phyloP scores from a whole-genome alignment of 2,888 invertebrate genomes.

The Imbricaverruca yamaguchii region DNA sequence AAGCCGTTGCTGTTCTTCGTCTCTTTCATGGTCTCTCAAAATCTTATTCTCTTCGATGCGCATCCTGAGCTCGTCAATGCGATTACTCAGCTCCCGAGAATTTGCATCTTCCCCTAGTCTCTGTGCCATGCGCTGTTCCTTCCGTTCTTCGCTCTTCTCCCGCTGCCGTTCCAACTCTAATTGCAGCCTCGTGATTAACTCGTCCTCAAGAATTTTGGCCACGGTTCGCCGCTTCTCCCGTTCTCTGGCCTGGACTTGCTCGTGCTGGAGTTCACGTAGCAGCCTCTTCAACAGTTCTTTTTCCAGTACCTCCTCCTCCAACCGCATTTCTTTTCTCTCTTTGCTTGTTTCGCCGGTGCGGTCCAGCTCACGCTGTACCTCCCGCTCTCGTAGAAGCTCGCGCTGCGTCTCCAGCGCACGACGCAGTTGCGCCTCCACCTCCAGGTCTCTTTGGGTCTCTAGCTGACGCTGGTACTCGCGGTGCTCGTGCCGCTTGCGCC shows the following conservation, averaged over 20 bases:
- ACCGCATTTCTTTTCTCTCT: neutral
- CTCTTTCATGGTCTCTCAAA: neutral
- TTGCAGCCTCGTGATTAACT: neutral
- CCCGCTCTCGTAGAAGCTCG: slow-evolving; percentile 9
- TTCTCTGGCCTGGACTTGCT: neutral
- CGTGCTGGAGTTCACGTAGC: neutral
- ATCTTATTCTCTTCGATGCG: neutral
- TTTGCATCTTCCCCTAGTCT: neutral
- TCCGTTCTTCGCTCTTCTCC: neutral
- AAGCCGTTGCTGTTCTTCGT: neutral
- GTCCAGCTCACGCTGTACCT: neutral
- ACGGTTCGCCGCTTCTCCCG: neutral
- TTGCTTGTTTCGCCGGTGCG: neutral
- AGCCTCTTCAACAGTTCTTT: neutral
- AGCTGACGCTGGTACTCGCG: slow-evolving; percentile 6
- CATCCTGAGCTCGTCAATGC: neutral
- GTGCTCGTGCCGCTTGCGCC: neutral
- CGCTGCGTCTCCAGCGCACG: slow-evolving; percentile 14
- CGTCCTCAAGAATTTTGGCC: neutral
- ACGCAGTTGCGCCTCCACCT: slow-evolving; percentile 9
- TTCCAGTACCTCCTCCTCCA: slow-evolving; percentile 13
- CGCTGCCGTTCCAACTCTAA: neutral
- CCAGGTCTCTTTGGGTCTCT: slow-evolving; percentile 12
- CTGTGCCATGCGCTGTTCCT: neutral
- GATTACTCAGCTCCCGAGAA: neutral